A percentile compares a stretch with the other conserved stretches of the same genome.
Evolutionary conservation across 1,140 invertebrate genomes (phyloP).

Genomic region (Agraylea sexmaculata): DNA sequence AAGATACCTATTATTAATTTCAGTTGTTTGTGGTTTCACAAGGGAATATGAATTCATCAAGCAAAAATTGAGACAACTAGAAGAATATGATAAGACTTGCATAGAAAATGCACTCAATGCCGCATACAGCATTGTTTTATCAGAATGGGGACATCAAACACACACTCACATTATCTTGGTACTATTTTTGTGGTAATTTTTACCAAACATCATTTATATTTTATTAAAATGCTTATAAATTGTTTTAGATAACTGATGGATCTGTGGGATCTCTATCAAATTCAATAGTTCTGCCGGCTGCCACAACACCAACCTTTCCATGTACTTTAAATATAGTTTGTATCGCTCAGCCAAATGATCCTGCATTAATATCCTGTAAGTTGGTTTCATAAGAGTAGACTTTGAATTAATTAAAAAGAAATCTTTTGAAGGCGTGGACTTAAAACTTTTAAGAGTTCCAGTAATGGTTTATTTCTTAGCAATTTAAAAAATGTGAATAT

Average conservation of each 20-base stretch:
- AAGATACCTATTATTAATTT: slow-evolving; percentile 17
- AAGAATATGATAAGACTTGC: slow-evolving; percentile 75
- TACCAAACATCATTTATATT: not conserved
- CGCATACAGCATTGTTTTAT: slow-evolving; percentile 60
- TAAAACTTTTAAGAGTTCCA: no score
- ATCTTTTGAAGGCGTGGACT: no score
- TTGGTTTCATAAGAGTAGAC: slow-evolving; percentile 1
- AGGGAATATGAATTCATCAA: slow-evolving; percentile 72
- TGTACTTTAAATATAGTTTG: slow-evolving; percentile 16
- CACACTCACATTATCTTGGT: slow-evolving; percentile 58
- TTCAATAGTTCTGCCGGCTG: not conserved
- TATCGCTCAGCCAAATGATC: slow-evolving; percentile 13
- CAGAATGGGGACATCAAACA: slow-evolving; percentile 75
- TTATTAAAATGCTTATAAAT: not conserved
- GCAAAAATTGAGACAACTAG: slow-evolving; percentile 55
- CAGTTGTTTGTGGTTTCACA: slow-evolving; percentile 66
- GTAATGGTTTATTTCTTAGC: no score
- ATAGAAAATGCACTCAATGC: slow-evolving; percentile 65
- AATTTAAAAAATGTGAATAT: no score
- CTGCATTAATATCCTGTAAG: slow-evolving; percentile 13
- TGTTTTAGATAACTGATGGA: slow-evolving; percentile 18
- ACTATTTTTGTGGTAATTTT: slow-evolving; percentile 15
- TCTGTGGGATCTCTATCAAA: slow-evolving; percentile 6
- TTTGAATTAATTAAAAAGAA: no score
- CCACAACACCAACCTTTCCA: slow-evolving; percentile 11